Evolutionary conservation across 2,797 vertebrate species (phyloP).

Genomic region (Sebastes jordani): DNA sequence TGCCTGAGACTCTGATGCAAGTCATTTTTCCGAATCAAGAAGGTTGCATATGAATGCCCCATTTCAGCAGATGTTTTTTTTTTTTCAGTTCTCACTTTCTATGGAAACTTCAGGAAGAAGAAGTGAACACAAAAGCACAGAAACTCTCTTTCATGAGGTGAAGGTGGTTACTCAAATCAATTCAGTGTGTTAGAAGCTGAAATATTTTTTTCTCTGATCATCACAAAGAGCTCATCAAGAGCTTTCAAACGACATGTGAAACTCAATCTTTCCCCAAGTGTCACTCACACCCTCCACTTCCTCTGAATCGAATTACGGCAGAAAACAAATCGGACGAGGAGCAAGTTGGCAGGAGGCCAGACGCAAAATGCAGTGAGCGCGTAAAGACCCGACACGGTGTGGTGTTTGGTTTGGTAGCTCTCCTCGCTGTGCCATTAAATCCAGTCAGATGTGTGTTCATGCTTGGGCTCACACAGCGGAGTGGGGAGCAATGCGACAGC

Average conservation of each 20-base stretch:
- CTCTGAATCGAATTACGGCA: slow-evolving; percentile 16
- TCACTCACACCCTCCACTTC: slow-evolving; percentile 30
- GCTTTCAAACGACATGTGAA: slow-evolving; percentile 7
- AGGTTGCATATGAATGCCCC: neutral
- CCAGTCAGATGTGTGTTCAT: slow-evolving; percentile 54
- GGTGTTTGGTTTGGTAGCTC: slow-evolving; percentile 24
- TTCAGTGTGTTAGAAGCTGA: slow-evolving; percentile 9
- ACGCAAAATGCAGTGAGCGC: neutral
- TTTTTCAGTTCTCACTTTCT: neutral
- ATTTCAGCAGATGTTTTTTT: neutral
- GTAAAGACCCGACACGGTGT: neutral
- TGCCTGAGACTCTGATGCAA: neutral
- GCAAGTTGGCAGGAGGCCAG: slow-evolving; percentile 35
- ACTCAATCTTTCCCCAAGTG: slow-evolving; percentile 11
- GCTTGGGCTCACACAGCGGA: slow-evolving; percentile 51
- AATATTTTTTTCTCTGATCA: neutral
- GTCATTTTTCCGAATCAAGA: neutral
- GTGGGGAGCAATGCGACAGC: slow-evolving; percentile 66
- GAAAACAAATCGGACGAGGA: slow-evolving; percentile 17
- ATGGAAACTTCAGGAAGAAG: neutral
- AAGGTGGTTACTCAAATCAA: neutral
- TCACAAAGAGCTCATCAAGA: slow-evolving; percentile 20
- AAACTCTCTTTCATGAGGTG: neutral
- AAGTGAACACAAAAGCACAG: neutral
- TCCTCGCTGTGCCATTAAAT: slow-evolving; percentile 15